Percentiles rank a stretch among this genome's conserved stretches.
Evolutionary conservation across 2,113 vertebrate species (phyloP).

Genomic region (Podiceps cristatus): DNA sequence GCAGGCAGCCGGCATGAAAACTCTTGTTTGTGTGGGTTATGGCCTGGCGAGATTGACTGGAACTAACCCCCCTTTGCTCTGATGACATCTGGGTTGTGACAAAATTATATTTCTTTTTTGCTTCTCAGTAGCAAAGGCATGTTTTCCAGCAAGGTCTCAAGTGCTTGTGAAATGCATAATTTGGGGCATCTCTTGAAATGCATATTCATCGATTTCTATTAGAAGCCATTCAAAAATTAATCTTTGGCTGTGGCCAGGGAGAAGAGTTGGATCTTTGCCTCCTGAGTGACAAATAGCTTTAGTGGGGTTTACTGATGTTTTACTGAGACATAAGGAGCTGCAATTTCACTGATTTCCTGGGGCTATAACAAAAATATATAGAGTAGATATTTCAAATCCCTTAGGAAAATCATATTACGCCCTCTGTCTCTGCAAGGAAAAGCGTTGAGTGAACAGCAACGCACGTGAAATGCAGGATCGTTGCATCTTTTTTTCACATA

Average conservation of each 20-base stretch:
- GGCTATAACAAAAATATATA: fast-evolving
- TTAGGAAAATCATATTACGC: neutral
- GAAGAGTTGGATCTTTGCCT: neutral
- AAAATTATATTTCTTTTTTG: neutral
- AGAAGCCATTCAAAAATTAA: neutral
- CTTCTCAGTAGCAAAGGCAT: neutral
- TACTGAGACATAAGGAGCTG: neutral
- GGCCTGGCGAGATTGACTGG: neutral
- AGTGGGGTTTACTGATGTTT: neutral
- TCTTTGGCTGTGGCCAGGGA: neutral
- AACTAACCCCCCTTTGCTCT: neutral
- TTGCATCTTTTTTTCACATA: neutral
- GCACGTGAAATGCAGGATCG: fast-evolving
- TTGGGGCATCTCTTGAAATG: neutral
- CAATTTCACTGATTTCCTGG: neutral
- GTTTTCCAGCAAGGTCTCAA: neutral
- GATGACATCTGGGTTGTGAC: neutral
- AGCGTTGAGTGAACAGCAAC: fast-evolving
- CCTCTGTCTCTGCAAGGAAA: neutral
- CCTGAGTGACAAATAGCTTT: neutral
- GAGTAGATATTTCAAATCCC: neutral
- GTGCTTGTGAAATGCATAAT: neutral
- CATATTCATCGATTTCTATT: neutral
- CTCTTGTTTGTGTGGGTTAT: neutral
- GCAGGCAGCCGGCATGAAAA: neutral